These are phyloP conservation scores for Prionailurus bengalensis DNA, from an alignment of 2,113 vertebrate species.

Conservation along the genomic window DNA sequence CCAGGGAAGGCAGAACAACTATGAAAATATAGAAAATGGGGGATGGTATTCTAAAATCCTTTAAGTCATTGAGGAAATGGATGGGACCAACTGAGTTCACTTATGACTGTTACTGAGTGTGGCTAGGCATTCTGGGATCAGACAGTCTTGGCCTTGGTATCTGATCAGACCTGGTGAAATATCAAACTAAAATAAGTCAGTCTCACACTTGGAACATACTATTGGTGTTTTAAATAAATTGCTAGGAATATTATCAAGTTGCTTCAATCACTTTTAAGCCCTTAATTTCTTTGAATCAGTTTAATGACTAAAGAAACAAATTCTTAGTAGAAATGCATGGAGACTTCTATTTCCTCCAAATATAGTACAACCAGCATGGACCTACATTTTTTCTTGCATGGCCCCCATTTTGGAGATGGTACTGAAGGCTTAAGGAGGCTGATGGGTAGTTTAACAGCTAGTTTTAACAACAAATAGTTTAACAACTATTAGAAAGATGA, in stretches of 20 bases:
- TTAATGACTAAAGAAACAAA: background rate
- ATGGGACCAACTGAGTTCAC: background rate
- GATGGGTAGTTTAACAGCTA: background rate
- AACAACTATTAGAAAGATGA: background rate
- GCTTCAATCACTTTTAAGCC: background rate
- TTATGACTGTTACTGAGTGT: background rate
- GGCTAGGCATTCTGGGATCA: background rate
- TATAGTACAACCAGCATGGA: background rate
- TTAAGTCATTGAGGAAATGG: background rate
- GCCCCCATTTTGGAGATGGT: background rate
- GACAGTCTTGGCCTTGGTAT: background rate
- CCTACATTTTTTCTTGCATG: background rate
- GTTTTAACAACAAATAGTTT: too few species aligned
- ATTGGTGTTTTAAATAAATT: background rate
- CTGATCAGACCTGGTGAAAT: background rate
- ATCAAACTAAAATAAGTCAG: background rate
- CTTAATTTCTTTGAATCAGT: background rate
- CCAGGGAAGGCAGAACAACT: background rate
- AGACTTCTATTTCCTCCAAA: background rate
- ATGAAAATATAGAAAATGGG: background rate
- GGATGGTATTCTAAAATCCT: background rate
- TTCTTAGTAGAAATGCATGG: background rate
- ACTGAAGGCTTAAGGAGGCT: background rate
- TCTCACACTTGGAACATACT: background rate
- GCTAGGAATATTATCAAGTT: background rate